Base-by-base conservation (phyloP, 92 coral and sea anemone species). In the Nematostella vectensis region DNA sequence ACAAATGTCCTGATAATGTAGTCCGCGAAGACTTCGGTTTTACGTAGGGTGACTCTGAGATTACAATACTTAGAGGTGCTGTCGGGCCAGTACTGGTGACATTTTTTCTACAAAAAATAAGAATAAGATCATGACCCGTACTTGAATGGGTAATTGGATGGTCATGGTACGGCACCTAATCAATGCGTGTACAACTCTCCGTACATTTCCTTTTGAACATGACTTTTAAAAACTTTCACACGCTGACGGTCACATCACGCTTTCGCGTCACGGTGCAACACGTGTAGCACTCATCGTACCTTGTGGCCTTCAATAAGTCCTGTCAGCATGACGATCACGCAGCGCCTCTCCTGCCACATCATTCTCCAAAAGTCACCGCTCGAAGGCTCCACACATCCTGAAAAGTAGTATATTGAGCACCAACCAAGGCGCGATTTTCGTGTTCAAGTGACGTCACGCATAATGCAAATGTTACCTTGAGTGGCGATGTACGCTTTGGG, bases 281-380 rank as follows among this genome's bases (percentile, higher is more conserved):
- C n/a, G n/a, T n/a, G n/a, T n/a, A n/a, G n/a, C n/a, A n/a, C n/a
- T n/a, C n/a, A n/a, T n/a, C n/a, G n/a, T 75, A 87, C 96, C 89
- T 76, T 79, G 30, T 68, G 47, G n/a, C 61, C 57, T 42, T 87
- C 96, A 2, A 78, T 38, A 8, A 83, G 87, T 37, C 69, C 69
- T 30, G 96, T 83, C 3, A 87, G 54, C 89, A 87, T 87, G 19
- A 82, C 81, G 31, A 87, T 53, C 3, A 67, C 61, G 12, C 70
- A 17, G 1, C 56, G 57, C 2, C 74, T 77, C 31, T 87, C 82
- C 23, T 72, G 80, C 96, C 96, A 87, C 1, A 82, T 51, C 96
- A 87, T 77, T 38, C 80, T 69, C 96, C 96, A 87, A 28, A 87
- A 87, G 48, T 87, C 96, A 27, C 21, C 75, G 11, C 61, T 33